Conservation (phyloP, 2,113 vertebrate genomes). For the Ranitomeya imitator region DNA sequence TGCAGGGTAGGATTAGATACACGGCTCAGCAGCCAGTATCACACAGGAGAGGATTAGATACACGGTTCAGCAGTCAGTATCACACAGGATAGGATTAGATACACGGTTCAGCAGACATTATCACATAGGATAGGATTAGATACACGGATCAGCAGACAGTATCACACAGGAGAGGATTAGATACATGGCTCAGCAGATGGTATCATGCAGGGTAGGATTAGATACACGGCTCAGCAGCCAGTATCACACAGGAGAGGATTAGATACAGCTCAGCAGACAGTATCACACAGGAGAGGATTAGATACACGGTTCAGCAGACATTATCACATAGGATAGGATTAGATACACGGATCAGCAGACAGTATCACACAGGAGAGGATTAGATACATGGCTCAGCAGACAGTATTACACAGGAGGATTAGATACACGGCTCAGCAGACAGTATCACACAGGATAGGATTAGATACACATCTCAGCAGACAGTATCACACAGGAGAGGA, state of each 20-base stretch:
- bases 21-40: background rate
- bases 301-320: background rate
- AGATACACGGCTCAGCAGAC: background rate
- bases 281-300: background rate
- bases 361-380: too few relatives aligned
- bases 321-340: too few relatives aligned
- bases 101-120: background rate
- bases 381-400: background rate
- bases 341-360: too few relatives aligned
- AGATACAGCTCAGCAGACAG: background rate
- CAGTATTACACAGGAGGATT: background rate
- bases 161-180: background rate
- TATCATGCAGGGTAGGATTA: too few relatives aligned
- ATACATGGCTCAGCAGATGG: background rate
- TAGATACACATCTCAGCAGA: slow-evolving; percentile 2
- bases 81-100: too few relatives aligned
- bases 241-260: background rate
- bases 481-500: background rate
- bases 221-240: background rate
- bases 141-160: background rate
- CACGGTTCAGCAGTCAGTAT: background rate
- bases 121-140: too few relatives aligned
- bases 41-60: too few relatives aligned
- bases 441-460: background rate
- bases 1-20: too few relatives aligned